Percentiles rank a stretch among this genome's conserved stretches.
Conservation (phyloP, 2,888 invertebrate species). For the Acanthacorydalis orientalis region DNA sequence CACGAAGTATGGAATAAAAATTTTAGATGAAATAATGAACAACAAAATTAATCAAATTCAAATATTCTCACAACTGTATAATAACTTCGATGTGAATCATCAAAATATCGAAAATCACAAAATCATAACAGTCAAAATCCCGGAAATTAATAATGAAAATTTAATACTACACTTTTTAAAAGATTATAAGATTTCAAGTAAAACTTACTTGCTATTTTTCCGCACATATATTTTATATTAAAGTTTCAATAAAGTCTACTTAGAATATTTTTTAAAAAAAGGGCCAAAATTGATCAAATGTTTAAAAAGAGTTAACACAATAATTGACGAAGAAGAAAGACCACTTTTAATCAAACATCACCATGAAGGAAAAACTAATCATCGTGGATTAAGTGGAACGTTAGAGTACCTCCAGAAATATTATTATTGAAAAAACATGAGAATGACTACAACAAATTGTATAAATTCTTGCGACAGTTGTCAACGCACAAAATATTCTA, state of each 20-base stretch:
- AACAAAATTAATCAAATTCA: conserved; percentile 5
- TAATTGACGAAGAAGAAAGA: conserved; percentile 5
- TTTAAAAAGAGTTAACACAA: conserved; percentile 3
- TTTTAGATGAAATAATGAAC: too few species aligned
- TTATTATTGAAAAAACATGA: conserved; percentile 6
- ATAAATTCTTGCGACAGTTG: neutral
- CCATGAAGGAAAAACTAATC: conserved; percentile 8
- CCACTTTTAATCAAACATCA: conserved; percentile 5
- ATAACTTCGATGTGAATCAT: conserved; percentile 2
- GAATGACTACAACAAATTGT: neutral
- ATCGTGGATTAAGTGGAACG: conserved; percentile 8
- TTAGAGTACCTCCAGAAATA: conserved; percentile 2
- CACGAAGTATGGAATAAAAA: too few species aligned
- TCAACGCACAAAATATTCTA: neutral
- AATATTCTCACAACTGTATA: neutral
- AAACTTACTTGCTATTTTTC: neutral
- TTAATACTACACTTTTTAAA: conserved; percentile 1
- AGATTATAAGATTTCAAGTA: neutral
- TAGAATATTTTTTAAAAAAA: neutral
- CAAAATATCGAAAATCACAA: conserved; percentile 1
- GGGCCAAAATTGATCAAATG: conserved; percentile 4
- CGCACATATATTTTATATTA: neutral
- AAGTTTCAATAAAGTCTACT: neutral
- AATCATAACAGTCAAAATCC: conserved; percentile 3
- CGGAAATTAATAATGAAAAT: neutral